These are phyloP conservation scores for Protobothrops flavoviridis DNA, from an alignment of 2,113 vertebrate species.

Conservation along the genomic window DNA sequence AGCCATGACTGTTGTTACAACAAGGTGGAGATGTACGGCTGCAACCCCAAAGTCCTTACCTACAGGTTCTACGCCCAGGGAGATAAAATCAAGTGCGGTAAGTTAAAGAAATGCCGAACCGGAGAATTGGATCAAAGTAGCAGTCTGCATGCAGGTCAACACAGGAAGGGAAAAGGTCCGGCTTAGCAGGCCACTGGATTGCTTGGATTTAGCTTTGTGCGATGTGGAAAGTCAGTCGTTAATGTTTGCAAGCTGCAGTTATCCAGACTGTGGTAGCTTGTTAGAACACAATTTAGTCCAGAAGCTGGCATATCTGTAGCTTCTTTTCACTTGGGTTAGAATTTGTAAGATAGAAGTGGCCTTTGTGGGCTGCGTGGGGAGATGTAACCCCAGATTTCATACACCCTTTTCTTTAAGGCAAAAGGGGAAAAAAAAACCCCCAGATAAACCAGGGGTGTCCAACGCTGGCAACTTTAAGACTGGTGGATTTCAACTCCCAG, in stretches of 20 bases:
- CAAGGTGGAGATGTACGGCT: conserved; percentile 43
- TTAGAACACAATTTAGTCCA: background rate
- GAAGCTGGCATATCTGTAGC: background rate
- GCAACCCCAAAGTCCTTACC: conserved; percentile 17
- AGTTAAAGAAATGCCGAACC: background rate
- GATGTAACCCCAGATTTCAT: background rate
- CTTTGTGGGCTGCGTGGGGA: background rate
- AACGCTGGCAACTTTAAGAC: background rate
- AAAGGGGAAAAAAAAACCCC: background rate
- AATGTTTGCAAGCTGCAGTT: background rate
- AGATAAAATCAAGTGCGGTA: conserved; percentile 47
- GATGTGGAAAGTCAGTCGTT: background rate
- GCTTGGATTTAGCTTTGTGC: background rate
- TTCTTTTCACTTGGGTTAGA: background rate
- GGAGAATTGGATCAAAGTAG: background rate
- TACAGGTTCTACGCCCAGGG: conserved; percentile 36
- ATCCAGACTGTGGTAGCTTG: background rate
- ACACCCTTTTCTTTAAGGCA: background rate
- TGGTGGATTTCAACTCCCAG: background rate
- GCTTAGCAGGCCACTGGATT: background rate
- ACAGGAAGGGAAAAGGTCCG: background rate
- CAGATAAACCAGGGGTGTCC: background rate
- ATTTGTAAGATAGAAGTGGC: background rate
- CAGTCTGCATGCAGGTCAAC: too few species aligned
- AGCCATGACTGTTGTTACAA: conserved; percentile 46